Base-by-base conservation (phyloP, 2,797 vertebrate genomes). In the Austrolebias charrua region DNA sequence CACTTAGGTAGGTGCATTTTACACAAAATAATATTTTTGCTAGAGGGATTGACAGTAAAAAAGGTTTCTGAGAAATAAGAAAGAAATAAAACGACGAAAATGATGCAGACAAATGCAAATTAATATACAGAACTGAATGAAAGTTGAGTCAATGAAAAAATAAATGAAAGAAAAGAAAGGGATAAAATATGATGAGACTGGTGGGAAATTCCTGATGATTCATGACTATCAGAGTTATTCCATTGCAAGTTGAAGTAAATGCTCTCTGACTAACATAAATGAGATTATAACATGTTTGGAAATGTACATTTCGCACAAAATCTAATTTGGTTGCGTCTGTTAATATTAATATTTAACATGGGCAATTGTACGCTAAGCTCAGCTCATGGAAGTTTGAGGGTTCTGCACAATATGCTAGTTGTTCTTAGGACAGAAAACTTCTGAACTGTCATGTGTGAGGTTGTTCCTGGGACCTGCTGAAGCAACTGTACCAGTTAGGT, bases 171-270 rank as follows among this genome's bases (percentile, higher is more conserved):
- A 2, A 11, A 3, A 48, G 49, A 69, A 69, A 80, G 54, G 51
- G 66, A 84, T 86, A 75, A 79, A 85, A 80, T 80, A 82, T 77
- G 63, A 66, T 84, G 63, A 79, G 52, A 78, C 72, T 73, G 66
- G 65, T 45, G 73, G 66, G 71, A 76, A 68, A 63, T 82, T 75
- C 61, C 45, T 79, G 74, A 86, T 86, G 78, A 85, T 75, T 78
- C 66, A 82, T 76, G 73, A 71, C 77, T 86, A 71, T 87, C 73
- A 82, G 55, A 81, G 70, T 67, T 56, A 59, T 77, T 75, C 75
- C 56, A 65, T 45, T 78, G 55, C 74, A 62, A 67, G 63, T 62
- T 53, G 69, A 75, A 69, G 55, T 38, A 43, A 9, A 28, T 56
- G 50, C 42, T 73, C 51, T 46, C 51, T 61, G 45, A 59, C 55